Evolutionary conservation across 1,140 invertebrate genomes (phyloP).

Genomic region (Aphaenogaster rudis): DNA sequence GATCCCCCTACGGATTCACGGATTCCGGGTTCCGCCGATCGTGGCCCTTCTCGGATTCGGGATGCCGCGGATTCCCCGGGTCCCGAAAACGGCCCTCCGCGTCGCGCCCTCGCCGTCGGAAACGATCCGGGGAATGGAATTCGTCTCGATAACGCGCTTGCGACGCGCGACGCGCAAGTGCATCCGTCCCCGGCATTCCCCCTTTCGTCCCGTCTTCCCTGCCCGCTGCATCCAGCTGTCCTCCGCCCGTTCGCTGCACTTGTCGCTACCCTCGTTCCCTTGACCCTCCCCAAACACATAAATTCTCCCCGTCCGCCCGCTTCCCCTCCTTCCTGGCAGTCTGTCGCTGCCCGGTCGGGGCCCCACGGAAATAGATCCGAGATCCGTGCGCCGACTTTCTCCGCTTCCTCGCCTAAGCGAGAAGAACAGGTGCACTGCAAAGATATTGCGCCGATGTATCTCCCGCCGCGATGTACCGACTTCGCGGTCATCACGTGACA

Average conservation of each 20-base stretch:
- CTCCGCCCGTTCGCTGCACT: slow-evolving; percentile 78
- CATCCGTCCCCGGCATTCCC: background rate
- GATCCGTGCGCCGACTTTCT: slow-evolving; percentile 54
- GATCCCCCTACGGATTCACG: background rate
- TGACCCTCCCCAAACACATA: slow-evolving; percentile 83
- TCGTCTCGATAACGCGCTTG: slow-evolving; percentile 52
- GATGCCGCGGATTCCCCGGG: slow-evolving; percentile 49
- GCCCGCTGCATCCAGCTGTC: slow-evolving; percentile 77
- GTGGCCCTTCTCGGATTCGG: slow-evolving; percentile 36
- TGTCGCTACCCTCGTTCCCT: slow-evolving; percentile 82
- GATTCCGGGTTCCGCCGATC: slow-evolving; percentile 39
- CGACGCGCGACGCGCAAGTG: slow-evolving; percentile 52
- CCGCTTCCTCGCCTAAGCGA: slow-evolving; percentile 54
- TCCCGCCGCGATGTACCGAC: background rate
- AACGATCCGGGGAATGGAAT: slow-evolving; percentile 59
- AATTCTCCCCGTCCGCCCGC: slow-evolving; percentile 77
- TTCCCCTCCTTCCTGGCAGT: slow-evolving; percentile 46
- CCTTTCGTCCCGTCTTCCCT: background rate
- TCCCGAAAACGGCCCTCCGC: slow-evolving; percentile 9
- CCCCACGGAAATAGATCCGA: slow-evolving; percentile 75
- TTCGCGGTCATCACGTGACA: background rate
- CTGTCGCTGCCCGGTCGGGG: slow-evolving; percentile 52
- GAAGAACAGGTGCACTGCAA: slow-evolving; percentile 66
- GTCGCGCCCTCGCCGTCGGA: slow-evolving; percentile 53
- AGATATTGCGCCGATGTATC: slow-evolving; percentile 47